Evolutionary conservation across 2,888 invertebrate species (phyloP), one percentile per base, ranked within the genome.

Genomic region (Cyaniris semiargus): DNA sequence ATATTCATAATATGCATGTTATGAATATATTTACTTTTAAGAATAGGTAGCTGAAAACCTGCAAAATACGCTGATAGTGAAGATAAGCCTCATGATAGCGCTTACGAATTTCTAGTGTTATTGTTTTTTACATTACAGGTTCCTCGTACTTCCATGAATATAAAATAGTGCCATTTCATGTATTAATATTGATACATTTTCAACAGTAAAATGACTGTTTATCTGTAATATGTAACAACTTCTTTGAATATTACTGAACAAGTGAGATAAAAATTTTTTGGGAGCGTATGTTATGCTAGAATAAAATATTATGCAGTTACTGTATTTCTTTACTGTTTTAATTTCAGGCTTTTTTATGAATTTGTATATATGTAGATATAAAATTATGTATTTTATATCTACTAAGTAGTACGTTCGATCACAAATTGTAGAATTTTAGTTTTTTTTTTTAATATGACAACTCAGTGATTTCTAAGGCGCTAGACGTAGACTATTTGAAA

Each of bases 161-260:
- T 27, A 31, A 53, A 53, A 27, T 74, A 78, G 78, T 79, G 78
- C 78, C 78, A 78, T 80, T 79, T 78, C 78, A 70, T 74, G 31
- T 71, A 78, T 78, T 79, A 79, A 78, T 79, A 79, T 79, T 77
- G 72, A 75, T 76, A 56, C 56, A 71, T 70, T 70, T 76, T 23
- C 21, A 70, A 70, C 31, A 44, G n/a, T 7, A 60, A 76, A 76
- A 74, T 78, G 78, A 78, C 76, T 78, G 76, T 77, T 77, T 70
- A 56, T 53, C 76, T 76, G 71, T 76, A 1, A 3, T 34, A 34
- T 27, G 38, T 60, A 76, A 75, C 71, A 77, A 66, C 71, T 38
- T 21, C 1, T 13, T 44, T 44, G 13, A 38, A 38, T 38, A 38
- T 38, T 38, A 38, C 10, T 38, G 38, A 38, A 10, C 38, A 8